phyloP scores from a whole-genome alignment of 2,888 invertebrate genomes.

The Parapristionchus giblindavisi region DNA sequence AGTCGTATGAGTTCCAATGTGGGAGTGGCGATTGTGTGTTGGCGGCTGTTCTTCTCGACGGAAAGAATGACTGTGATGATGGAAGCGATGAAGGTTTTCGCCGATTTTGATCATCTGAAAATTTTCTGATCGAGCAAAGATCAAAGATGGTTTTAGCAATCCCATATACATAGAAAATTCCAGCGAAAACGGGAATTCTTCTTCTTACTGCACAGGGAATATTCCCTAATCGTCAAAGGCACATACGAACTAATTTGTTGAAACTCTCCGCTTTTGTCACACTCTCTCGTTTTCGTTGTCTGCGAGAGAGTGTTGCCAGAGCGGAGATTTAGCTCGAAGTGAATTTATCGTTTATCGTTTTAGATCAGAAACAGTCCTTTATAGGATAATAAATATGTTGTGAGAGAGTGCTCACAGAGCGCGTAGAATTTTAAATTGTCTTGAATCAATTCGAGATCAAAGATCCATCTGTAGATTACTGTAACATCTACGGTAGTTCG shows the following conservation, averaged over 20 bases:
- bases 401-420: not conserved
- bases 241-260: no score
- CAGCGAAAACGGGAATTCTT: no score
- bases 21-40: constrained; percentile 52
- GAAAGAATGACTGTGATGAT: constrained; percentile 52
- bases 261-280: no score
- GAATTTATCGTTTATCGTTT: not conserved
- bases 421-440: not conserved
- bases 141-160: not conserved
- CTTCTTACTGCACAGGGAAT: no score
- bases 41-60: constrained; percentile 50
- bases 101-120: not conserved
- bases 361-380: not conserved
- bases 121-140: no score
- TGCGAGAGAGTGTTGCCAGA: no score
- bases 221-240: no score
- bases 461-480: constrained; percentile 40
- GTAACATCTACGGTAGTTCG: constrained; percentile 43
- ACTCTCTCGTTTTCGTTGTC: no score
- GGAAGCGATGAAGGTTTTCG: constrained; percentile 52
- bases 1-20: constrained; percentile 54
- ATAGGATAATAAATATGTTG: no score
- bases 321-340: not conserved
- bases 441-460: no score
- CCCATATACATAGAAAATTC: not conserved